Conservation (phyloP, 2,888 invertebrate genomes). For the Amblyteles armatorius region DNA sequence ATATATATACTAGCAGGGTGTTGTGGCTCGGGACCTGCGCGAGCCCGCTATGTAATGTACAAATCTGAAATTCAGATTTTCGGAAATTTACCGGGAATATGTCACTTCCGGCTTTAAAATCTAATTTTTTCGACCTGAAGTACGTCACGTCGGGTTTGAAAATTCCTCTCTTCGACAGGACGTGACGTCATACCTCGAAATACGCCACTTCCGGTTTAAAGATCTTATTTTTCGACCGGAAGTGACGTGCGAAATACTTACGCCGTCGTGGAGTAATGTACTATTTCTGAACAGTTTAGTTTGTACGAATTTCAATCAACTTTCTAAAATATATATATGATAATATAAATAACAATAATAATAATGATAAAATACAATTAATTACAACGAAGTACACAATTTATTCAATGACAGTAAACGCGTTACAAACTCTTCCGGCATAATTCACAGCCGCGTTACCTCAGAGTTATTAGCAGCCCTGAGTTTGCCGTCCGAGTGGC, state of each 20-base stretch:
- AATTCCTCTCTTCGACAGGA: too few species aligned
- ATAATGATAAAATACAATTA: not conserved
- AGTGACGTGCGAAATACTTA: not conserved
- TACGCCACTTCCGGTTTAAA: too few species aligned
- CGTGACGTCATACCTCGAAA: not conserved
- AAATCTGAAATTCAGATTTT: not conserved
- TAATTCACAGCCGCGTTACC: slow-evolving; percentile 78
- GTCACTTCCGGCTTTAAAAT: not conserved
- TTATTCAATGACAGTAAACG: slow-evolving; percentile 63
- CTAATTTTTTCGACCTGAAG: not conserved
- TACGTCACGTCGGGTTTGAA: not conserved
- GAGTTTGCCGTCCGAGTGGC: slow-evolving; percentile 81
- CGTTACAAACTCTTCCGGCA: slow-evolving; percentile 40
- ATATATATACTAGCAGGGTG: not conserved
- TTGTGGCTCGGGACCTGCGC: not conserved
- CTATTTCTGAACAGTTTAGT: not conserved
- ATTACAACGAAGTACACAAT: slow-evolving; percentile 69
- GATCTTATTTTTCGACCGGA: not conserved
- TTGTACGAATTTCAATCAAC: not conserved
- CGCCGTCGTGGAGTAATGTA: too few species aligned
- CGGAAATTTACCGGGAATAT: not conserved
- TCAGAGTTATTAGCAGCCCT: slow-evolving; percentile 76
- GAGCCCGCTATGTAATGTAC: not conserved
- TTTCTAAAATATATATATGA: not conserved
- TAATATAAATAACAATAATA: not conserved